Base-by-base conservation (phyloP, 1,140 invertebrate genomes). In the Lepidostoma basale region DNA sequence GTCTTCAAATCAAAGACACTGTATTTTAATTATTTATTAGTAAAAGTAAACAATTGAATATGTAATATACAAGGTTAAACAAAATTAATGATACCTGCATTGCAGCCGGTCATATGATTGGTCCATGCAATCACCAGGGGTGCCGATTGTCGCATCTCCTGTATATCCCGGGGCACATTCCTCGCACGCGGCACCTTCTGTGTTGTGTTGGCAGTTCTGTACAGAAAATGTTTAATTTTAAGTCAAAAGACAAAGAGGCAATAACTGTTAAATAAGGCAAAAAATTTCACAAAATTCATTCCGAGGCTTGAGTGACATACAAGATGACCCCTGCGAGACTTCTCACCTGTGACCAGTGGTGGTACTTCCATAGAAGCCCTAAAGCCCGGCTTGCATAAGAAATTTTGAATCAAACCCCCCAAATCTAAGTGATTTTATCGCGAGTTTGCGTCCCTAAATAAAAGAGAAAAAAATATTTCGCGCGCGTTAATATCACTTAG, bases 151-250 rank as follows among this genome's bases (percentile, higher is more conserved):
- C 4, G 88, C 85, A 77, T 89, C 85, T 4, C 85, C 88, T 52
- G 76, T 77, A 76, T 89, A 98, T 3, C 95, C 95, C 1, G 84
- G 78, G 28, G 88, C 86, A 77, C 97, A 99, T 1, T 82, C 62
- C 4, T 98, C 92, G 78, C 97, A 98, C 69, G 86, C 87, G 0
- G 88, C 85, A n/a, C 96, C 96, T 23, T 85, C 88, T 2, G 95
- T 97, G 74, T 95, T 92, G 76, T 97, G 88, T 59, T 83, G 83
- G 74, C 97, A 99, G n/a, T 49, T 52, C 62, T 63, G 44, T 18
- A 49, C 16, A 20, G 45, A 18, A 49, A 8, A 20, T 20, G 18
- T 49, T 20, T 12, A 49, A 33, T 33, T 33, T 33, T 12, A 33
- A 33, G 5, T 33, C 12, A 12, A 33, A 12, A 33, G 12, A 33